phyloP scores from a whole-genome alignment of 2,797 vertebrate species.

The Dendrocincla tyrannina region DNA sequence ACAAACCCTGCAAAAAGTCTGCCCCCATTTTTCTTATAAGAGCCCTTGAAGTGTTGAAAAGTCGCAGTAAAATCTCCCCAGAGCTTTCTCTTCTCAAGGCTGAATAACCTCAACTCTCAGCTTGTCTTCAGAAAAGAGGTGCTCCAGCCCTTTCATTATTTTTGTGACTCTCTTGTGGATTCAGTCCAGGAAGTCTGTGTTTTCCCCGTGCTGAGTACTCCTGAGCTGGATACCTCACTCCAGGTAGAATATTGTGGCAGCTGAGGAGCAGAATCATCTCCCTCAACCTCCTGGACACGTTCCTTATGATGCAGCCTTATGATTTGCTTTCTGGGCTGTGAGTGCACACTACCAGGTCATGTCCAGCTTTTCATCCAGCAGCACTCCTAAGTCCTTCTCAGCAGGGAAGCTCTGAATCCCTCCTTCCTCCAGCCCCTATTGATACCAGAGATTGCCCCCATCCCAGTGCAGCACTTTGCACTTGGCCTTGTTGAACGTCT shows the following conservation, averaged over 20 bases:
- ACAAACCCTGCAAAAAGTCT: not conserved
- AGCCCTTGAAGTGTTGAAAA: not conserved
- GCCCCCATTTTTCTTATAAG: not conserved
- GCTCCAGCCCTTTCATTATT: not conserved
- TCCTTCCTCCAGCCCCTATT: not conserved
- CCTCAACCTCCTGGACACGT: fast-evolving
- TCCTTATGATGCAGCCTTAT: not conserved
- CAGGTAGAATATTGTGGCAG: not conserved
- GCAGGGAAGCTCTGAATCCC: not conserved
- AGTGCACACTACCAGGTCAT: not conserved
- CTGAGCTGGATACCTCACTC: not conserved
- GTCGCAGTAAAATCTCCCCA: not conserved
- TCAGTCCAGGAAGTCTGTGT: not conserved
- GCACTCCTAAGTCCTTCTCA: not conserved
- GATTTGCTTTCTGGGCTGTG: not conserved
- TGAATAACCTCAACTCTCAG: not conserved
- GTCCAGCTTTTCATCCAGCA: not conserved
- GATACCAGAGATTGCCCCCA: not conserved
- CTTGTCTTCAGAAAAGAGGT: not conserved
- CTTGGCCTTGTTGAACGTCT: not conserved
- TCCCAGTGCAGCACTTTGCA: not conserved
- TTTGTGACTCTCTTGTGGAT: not conserved
- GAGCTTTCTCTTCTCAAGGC: not conserved
- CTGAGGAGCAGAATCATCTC: not conserved
- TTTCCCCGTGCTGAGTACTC: not conserved